Conservation (phyloP, 53 echinoderm and acorn worm genomes). For the Astropecten irregularis region DNA sequence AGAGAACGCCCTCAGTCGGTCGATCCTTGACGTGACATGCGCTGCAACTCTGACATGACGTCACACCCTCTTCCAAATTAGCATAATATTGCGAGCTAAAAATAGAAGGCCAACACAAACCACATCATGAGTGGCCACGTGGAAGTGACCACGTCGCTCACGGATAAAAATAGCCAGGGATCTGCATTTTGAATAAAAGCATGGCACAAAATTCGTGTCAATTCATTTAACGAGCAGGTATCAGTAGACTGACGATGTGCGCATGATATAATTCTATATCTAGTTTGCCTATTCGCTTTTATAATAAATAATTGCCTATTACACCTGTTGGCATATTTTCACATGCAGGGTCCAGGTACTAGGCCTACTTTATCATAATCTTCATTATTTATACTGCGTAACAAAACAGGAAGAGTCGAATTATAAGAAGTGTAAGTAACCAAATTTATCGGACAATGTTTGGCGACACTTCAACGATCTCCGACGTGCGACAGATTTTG, state of each 20-base stretch:
- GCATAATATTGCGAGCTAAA: not conserved
- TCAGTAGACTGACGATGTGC: too few species aligned
- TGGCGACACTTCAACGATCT: constrained; percentile 68
- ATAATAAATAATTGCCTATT: too few species aligned
- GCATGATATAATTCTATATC: too few species aligned
- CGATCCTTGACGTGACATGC: not conserved
- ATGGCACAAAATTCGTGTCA: too few species aligned
- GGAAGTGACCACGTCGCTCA: constrained; percentile 18
- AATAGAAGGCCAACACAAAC: constrained; percentile 13
- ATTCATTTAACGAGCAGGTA: too few species aligned
- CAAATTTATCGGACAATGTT: constrained; percentile 62
- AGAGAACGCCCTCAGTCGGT: constrained; percentile 38
- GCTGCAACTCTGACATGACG: not conserved
- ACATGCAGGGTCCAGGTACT: too few species aligned
- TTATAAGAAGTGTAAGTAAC: constrained; percentile 18
- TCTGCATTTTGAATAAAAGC: too few species aligned
- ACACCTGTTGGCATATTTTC: too few species aligned
- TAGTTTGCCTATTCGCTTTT: too few species aligned
- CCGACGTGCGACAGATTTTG: constrained; percentile 63
- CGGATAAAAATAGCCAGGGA: too few species aligned
- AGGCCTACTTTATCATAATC: not conserved
- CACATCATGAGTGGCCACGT: constrained; percentile 10
- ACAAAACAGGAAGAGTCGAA: not conserved
- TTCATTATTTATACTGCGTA: not conserved
- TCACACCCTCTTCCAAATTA: not conserved